Conservation (phyloP, 2,888 invertebrate genomes). For the Caenorhabditis sp. region DNA sequence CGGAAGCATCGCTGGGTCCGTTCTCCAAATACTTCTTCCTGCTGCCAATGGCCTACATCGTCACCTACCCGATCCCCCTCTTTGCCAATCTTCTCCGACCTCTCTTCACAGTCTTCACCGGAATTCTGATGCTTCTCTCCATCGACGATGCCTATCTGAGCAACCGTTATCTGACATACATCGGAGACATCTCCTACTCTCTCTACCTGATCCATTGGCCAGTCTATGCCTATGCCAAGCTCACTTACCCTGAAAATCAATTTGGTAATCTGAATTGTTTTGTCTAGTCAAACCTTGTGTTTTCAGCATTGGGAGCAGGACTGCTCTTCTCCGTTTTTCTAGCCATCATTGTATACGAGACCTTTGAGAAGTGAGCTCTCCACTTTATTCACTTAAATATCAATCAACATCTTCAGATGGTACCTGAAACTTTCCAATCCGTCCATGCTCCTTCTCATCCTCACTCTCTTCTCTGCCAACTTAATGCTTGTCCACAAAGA, state of each 20-base stretch:
- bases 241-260: slow-evolving; percentile 19
- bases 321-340: slow-evolving; percentile 37
- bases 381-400: neutral
- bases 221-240: slow-evolving; percentile 32
- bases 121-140: slow-evolving; percentile 43
- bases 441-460: slow-evolving; percentile 20
- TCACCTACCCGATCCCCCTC: slow-evolving; percentile 36
- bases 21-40: slow-evolving; percentile 49
- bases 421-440: slow-evolving; percentile 35
- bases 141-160: slow-evolving; percentile 39
- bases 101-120: slow-evolving; percentile 42
- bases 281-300: neutral
- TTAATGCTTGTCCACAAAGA: slow-evolving; percentile 40
- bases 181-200: slow-evolving; percentile 68
- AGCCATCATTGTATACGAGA: slow-evolving; percentile 33
- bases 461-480: slow-evolving; percentile 24
- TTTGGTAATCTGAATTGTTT: slow-evolving; percentile 3
- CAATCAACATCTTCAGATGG: slow-evolving; percentile 22
- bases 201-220: slow-evolving; percentile 68
- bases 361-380: slow-evolving; percentile 30
- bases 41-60: slow-evolving; percentile 38
- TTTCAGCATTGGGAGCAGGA: slow-evolving; percentile 33
- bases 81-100: slow-evolving; percentile 26
- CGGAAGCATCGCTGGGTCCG: slow-evolving; percentile 8
- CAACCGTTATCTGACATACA: slow-evolving; percentile 48